These are phyloP conservation scores for Amblyopsis hoosieri DNA, from an alignment of 2,797 vertebrate species.

Conservation along the genomic window DNA sequence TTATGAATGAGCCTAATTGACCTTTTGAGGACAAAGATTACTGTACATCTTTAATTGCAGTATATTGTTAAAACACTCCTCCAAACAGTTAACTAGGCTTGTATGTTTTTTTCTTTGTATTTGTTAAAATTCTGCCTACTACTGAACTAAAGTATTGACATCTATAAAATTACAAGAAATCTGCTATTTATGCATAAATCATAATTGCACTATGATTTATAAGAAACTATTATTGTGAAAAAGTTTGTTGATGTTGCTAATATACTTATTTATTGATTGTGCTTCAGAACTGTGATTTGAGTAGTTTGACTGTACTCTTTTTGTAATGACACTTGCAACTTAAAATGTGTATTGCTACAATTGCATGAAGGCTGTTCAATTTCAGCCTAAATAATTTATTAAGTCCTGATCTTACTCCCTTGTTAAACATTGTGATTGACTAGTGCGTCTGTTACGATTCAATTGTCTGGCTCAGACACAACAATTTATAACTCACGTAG, in stretches of 20 bases:
- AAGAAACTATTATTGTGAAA: conserved; percentile 88
- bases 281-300: conserved; percentile 82
- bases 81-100: conserved; percentile 85
- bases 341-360: conserved; percentile 79
- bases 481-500: too few species aligned
- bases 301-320: conserved; percentile 88
- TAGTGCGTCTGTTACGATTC: conserved; percentile 55
- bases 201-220: conserved; percentile 98
- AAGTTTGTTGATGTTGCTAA: conserved; percentile 84
- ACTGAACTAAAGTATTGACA: conserved; percentile 75
- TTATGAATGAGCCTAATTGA: conserved; percentile 49
- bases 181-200: conserved; percentile 97
- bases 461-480: conserved; percentile 34
- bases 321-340: conserved; percentile 94
- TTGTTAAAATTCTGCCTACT: not conserved
- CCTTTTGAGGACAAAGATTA: conserved; percentile 80
- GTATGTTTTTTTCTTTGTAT: conserved; percentile 76
- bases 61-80: conserved; percentile 86
- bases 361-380: conserved; percentile 78
- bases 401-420: conserved; percentile 57
- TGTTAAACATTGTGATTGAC: conserved; percentile 61
- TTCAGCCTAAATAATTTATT: conserved; percentile 68
- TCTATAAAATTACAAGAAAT: conserved; percentile 86
- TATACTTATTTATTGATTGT: conserved; percentile 64
- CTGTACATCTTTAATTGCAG: conserved; percentile 77